Evolutionary conservation across 1,140 invertebrate species (phyloP), one percentile per base, ranked within the genome.

Genomic region (Drosophila kanapiae): DNA sequence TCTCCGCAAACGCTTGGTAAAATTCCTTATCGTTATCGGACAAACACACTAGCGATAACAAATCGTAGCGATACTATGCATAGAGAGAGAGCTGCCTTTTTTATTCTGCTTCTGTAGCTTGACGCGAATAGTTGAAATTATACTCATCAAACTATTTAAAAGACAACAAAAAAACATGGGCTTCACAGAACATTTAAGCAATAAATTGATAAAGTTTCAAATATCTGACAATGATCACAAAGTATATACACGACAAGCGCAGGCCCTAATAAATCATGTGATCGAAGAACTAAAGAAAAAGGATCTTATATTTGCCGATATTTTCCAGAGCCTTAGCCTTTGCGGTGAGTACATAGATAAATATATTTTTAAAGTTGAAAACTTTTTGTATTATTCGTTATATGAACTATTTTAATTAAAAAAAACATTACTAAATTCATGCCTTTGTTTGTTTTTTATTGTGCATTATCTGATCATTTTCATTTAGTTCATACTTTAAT

Each of bases 321-420:
- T 29, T 7, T 77, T 68, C 11, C n/a, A 33, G 4, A 63, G 62
- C 4, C 54, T 76, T 4, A 64, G 38, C 8, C 53, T 76, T 38
- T 10, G 37, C 8, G 75, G 62, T 68, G 67, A 49, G 18, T 23
- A 2, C 23, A 23, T 23, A 23, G 1, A 3, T 23, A 23, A 2
- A 23, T 23, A 23, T 23, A 23, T 53, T 23, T 3, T 23, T 11
- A 4, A 27, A 23, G 23, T 23, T 23, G n/a, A 23, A 23, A 23
- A 23, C 23, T 23, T 23, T 1, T 23, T 23, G 1, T 23, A 23
- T 2, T 23, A 23, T 23, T 23, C 3, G 23, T 23, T 2, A 23
- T 2, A 23, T 37, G 10, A 38, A 38, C 13, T 38, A 13, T 13
- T 13, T 13, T 13, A 4, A 1, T 11, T 0, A 37, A 37, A 37